These are phyloP conservation scores for Salticus scenicus DNA, from an alignment of 2,888 invertebrate species.

Conservation along the genomic window DNA sequence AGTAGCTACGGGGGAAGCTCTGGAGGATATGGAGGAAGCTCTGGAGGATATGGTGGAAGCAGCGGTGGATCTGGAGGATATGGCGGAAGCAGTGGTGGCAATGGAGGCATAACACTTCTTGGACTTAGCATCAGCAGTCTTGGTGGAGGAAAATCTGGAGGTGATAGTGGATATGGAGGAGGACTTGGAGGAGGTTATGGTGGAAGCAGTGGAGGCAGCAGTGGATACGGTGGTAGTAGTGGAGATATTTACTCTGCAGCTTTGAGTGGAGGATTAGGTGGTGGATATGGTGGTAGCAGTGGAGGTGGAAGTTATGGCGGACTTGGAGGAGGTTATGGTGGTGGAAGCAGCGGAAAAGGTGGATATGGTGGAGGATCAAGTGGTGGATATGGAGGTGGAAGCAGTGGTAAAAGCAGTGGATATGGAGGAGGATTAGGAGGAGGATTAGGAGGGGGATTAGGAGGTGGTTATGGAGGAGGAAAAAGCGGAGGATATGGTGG, in stretches of 20 bases:
- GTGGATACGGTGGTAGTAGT: slow-evolving; percentile 19
- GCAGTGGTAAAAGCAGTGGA: slow-evolving; percentile 45
- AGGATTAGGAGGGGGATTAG: not conserved
- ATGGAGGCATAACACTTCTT: slow-evolving; percentile 49
- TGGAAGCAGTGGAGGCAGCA: not conserved
- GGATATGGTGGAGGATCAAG: not conserved
- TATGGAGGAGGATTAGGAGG: slow-evolving; percentile 54
- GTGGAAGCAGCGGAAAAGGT: slow-evolving; percentile 21
- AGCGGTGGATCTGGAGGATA: slow-evolving; percentile 20
- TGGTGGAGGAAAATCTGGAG: slow-evolving; percentile 25
- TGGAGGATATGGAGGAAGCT: slow-evolving; percentile 39
- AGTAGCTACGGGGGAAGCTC: slow-evolving; percentile 18
- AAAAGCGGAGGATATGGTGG: slow-evolving; percentile 3
- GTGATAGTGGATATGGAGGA: slow-evolving; percentile 1
- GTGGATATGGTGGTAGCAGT: slow-evolving; percentile 22
- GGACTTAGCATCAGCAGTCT: slow-evolving; percentile 61
- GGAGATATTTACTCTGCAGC: not conserved
- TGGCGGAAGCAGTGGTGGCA: slow-evolving; percentile 32
- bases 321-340: not conserved
- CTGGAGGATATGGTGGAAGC: slow-evolving; percentile 25
- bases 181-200: not conserved
- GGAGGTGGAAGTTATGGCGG: slow-evolving; percentile 30
- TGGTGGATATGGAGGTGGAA: slow-evolving; percentile 20
- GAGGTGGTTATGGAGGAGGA: not conserved
- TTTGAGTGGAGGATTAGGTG: slow-evolving; percentile 10